Evolutionary conservation across 2,888 invertebrate genomes (phyloP).

Genomic region (Andrena chrysosceles): DNA sequence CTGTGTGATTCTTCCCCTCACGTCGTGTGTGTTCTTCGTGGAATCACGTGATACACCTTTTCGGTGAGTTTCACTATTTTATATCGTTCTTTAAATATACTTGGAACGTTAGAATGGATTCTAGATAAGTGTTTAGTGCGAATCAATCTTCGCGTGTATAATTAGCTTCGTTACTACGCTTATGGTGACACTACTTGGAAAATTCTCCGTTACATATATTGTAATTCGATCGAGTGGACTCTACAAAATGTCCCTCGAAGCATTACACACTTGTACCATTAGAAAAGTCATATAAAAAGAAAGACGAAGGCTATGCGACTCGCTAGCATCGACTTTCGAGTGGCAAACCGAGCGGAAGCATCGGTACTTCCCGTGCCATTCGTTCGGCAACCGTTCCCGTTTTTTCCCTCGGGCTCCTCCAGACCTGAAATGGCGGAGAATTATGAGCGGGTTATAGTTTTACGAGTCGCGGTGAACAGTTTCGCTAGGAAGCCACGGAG

Average conservation of each 20-base stretch:
- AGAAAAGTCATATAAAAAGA: not conserved
- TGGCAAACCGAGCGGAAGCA: constrained; percentile 55
- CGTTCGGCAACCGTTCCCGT: constrained; percentile 32
- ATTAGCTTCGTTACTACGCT: too few relatives aligned
- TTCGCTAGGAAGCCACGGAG: constrained; percentile 64
- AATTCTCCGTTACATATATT: too few relatives aligned
- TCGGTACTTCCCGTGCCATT: constrained; percentile 41
- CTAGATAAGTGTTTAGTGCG: not conserved
- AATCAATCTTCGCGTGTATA: too few relatives aligned
- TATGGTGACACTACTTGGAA: too few relatives aligned
- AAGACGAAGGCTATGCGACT: not conserved
- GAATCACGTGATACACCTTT: constrained; percentile 8
- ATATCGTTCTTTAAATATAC: not conserved
- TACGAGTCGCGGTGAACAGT: constrained; percentile 76
- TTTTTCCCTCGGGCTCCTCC: constrained; percentile 39
- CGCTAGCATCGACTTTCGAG: constrained; percentile 40
- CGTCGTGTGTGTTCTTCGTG: not conserved
- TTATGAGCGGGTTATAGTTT: constrained; percentile 79
- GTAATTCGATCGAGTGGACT: not conserved
- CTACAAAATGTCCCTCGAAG: not conserved
- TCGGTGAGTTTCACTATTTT: constrained; percentile 23
- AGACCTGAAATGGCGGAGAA: constrained; percentile 62
- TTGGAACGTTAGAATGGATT: constrained; percentile 9
- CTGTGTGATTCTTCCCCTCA: not conserved
- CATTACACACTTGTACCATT: not conserved